phyloP scores from a whole-genome alignment of 2,113 vertebrate species.

The Macaca mulatta region DNA sequence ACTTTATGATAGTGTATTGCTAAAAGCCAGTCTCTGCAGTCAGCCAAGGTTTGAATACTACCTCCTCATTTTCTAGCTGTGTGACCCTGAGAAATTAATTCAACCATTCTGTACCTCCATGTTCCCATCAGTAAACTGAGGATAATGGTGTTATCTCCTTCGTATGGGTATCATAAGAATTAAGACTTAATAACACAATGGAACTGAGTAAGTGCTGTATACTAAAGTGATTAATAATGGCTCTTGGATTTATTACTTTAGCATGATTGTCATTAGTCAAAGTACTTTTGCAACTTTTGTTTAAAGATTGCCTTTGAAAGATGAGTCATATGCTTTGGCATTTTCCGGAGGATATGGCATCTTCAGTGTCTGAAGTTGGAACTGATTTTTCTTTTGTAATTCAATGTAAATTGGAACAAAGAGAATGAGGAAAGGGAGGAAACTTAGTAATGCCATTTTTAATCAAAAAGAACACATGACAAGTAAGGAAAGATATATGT shows the following conservation, averaged over 20 bases:
- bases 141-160: background rate
- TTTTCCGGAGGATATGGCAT: background rate
- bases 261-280: background rate
- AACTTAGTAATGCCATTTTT: background rate
- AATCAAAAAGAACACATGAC: background rate
- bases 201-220: background rate
- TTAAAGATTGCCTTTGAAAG: conserved; percentile 4
- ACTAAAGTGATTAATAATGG: background rate
- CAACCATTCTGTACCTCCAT: background rate
- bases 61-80: background rate
- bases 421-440: background rate
- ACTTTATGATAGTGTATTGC: background rate
- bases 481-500: background rate
- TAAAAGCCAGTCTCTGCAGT: background rate
- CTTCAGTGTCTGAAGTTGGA: conserved; percentile 11
- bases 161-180: background rate
- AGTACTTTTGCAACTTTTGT: background rate
- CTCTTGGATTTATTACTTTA: background rate
- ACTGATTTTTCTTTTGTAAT: background rate
- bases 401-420: background rate
- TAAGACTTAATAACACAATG: background rate
- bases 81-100: background rate
- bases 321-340: background rate
- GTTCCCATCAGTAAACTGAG: background rate
- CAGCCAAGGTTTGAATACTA: background rate